These are phyloP conservation scores for Podarcis siculus DNA, from an alignment of 2,797 vertebrate genomes.

Conservation along the genomic window DNA sequence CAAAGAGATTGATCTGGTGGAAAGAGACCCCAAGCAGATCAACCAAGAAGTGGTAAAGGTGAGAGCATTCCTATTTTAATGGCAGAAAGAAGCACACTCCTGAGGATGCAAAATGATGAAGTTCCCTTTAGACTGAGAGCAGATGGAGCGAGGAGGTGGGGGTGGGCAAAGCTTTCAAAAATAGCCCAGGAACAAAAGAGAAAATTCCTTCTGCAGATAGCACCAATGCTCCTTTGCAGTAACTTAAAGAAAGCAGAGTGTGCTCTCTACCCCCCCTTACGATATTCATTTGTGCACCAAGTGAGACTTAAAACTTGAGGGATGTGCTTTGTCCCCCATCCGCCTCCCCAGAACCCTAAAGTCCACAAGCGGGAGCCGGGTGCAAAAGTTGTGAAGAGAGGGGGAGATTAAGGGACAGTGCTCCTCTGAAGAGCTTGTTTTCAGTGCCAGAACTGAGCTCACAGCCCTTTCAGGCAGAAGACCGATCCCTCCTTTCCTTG, in stretches of 20 bases:
- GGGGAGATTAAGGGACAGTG: not conserved
- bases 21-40: slow-evolving; percentile 63
- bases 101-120: not conserved
- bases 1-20: slow-evolving; percentile 60
- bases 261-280: no score
- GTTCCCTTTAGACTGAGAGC: not conserved
- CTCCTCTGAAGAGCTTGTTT: not conserved
- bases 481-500: not conserved
- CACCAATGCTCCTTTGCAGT: not conserved
- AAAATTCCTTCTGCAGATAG: not conserved
- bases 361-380: no score
- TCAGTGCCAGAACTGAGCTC: not conserved
- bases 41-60: slow-evolving; percentile 62
- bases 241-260: no score
- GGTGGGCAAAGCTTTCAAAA: not conserved
- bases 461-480: not conserved
- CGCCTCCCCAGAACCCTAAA: no score
- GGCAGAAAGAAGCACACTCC: no score
- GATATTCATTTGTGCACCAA: no score
- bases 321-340: no score
- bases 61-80: not conserved
- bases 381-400: no score
- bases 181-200: not conserved
- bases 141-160: no score
- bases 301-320: no score